phyloP scores from a whole-genome alignment of 1,140 invertebrate species.

The Geopemphigus sp. region DNA sequence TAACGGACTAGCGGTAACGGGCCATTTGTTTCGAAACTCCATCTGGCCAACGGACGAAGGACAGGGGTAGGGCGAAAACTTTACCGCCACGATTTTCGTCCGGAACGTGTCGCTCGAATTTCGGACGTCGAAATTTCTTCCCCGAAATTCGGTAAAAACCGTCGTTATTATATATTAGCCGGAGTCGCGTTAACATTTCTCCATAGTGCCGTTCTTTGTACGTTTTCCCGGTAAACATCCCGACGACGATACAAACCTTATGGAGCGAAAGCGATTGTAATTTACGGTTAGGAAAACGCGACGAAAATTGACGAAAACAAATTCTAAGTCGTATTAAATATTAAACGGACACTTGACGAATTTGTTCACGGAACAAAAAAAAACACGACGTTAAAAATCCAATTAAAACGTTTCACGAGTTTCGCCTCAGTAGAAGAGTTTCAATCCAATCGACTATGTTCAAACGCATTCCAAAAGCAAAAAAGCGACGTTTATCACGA shows the following conservation, averaged over 20 bases:
- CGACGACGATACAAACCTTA: conserved; percentile 2
- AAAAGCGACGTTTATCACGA: no score
- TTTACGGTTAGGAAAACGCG: conserved; percentile 18
- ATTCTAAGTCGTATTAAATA: no score
- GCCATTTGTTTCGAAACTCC: conserved; percentile 28
- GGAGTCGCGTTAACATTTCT: background rate
- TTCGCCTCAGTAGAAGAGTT: no score
- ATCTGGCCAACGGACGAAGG: no score
- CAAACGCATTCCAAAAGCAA: no score
- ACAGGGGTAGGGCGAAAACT: background rate
- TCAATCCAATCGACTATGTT: no score
- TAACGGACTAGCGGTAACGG: conserved; percentile 34
- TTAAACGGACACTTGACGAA: no score
- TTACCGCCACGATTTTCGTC: background rate
- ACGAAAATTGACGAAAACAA: no score
- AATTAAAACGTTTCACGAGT: no score
- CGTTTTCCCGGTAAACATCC: background rate
- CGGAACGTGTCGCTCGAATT: background rate
- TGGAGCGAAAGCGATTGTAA: conserved; percentile 7
- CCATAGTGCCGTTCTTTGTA: background rate
- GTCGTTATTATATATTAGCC: background rate
- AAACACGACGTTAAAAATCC: no score
- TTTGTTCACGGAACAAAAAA: no score
- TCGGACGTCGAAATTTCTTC: background rate
- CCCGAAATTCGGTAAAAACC: no score